These are phyloP conservation scores for Luffia ferchaultella DNA, from an alignment of 2,888 invertebrate species.

Conservation along the genomic window DNA sequence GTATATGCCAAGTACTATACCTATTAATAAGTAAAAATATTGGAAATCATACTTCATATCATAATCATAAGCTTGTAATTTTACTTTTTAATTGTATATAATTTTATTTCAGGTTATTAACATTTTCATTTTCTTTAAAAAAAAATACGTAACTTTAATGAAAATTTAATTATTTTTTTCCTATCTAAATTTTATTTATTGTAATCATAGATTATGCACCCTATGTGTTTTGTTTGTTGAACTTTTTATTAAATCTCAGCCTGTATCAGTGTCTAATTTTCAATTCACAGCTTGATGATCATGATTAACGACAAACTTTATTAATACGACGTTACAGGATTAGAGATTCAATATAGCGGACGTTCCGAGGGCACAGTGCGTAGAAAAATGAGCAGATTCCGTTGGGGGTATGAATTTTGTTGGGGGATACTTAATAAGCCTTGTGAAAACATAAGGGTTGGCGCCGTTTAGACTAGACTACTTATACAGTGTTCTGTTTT, in stretches of 20 bases:
- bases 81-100: too few species aligned
- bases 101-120: too few species aligned
- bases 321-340: constrained; percentile 61
- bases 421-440: constrained; percentile 21
- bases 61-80: too few species aligned
- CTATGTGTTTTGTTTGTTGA: not conserved
- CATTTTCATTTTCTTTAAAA: too few species aligned
- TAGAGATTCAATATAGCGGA: constrained; percentile 33
- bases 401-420: constrained; percentile 35
- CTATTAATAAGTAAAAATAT: too few species aligned
- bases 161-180: too few species aligned
- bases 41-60: too few species aligned
- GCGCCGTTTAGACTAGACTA: not conserved
- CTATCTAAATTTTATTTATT: too few species aligned
- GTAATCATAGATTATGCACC: too few species aligned
- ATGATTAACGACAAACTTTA: constrained; percentile 63
- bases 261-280: constrained; percentile 56
- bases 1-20: too few species aligned
- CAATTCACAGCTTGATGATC: constrained; percentile 57
- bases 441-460: constrained; percentile 2
- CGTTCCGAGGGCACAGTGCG: constrained; percentile 27
- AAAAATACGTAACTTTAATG: too few species aligned
- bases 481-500: too few species aligned
- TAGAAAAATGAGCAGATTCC: constrained; percentile 56
- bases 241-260: constrained; percentile 24